Base-by-base conservation (phyloP, 2,888 invertebrate genomes). In the Drosophila bunnanda region DNA sequence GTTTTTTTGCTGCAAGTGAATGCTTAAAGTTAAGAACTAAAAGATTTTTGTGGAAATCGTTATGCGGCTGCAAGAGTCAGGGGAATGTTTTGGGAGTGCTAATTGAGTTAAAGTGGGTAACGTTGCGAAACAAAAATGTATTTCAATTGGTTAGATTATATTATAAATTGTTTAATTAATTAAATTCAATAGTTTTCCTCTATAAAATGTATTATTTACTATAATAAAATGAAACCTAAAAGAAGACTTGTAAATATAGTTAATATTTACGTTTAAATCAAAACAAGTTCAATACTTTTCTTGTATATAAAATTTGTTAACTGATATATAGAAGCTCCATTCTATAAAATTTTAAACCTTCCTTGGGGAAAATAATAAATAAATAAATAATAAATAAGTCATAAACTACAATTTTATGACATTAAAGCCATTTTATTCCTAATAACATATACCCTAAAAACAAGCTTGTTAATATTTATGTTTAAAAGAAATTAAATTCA, bases 1-100 rank as follows among this genome's bases (percentile, higher is more conserved):
- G 4, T 39, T 38, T 56, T 20, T n/a, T 32, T 30, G 20, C 20
- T 46, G 0, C n/a, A 12, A 36, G 12, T 46, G 30, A 28, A 22
- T 22, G 28, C 39, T 25, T 17, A 48, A 67, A 67, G 67, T 67
- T 68, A 32, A 34, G 30, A 68, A 39, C 69, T 34, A 36, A 69
- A 48, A 67, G 69, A 67, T 67, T 67, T 46, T 68, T 67, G 67
- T 34, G 69, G 46, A 5, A 30, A 15, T 25, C 54, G 30, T 32
- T 59, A 25, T 25, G 46, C 46, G 46, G 46, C 46, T 46, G 28
- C 46, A 46, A 46, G n/a, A 46, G 46, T 46, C n/a, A n/a, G 44
- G 44, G 44, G 7, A 44, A 71, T 52, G 22, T 39, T 50, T 39
- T 52, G 50, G 50, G 50, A 52, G 50, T 52, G 50, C 50, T 69